Percentiles rank a stretch among this genome's conserved stretches.
Conservation (phyloP, 2,113 vertebrate species). For the Erythrocebus patas region DNA sequence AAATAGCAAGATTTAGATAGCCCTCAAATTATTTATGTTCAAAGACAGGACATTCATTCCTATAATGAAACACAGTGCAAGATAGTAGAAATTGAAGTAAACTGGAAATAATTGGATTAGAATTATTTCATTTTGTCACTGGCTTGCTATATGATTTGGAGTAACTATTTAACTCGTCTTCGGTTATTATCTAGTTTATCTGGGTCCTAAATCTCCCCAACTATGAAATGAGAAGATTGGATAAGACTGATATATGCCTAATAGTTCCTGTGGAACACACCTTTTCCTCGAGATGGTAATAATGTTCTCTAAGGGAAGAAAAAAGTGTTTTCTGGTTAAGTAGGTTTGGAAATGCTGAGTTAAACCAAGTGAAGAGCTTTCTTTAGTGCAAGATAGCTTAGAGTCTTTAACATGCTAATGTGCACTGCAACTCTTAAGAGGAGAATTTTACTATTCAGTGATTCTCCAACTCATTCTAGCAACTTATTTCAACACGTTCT, state of each 20-base stretch:
- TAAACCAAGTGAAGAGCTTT: neutral
- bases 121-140: neutral
- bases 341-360: constrained; percentile 26
- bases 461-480: constrained; percentile 4
- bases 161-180: neutral
- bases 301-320: neutral
- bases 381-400: neutral
- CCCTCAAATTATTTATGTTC: neutral
- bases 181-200: neutral
- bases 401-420: constrained; percentile 13
- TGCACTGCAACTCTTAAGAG: neutral
- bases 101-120: neutral
- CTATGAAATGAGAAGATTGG: neutral
- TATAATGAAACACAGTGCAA: neutral
- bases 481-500: neutral
- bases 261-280: neutral
- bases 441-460: neutral
- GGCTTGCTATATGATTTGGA: neutral
- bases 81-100: neutral
- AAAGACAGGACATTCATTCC: neutral
- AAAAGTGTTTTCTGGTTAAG: neutral
- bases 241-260: neutral
- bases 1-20: neutral
- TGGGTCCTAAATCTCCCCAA: neutral
- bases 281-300: neutral